Evolutionary conservation across 1,140 invertebrate genomes (phyloP), one percentile per base, ranked within the genome.

Genomic region (Panagrolaimus sp.): DNA sequence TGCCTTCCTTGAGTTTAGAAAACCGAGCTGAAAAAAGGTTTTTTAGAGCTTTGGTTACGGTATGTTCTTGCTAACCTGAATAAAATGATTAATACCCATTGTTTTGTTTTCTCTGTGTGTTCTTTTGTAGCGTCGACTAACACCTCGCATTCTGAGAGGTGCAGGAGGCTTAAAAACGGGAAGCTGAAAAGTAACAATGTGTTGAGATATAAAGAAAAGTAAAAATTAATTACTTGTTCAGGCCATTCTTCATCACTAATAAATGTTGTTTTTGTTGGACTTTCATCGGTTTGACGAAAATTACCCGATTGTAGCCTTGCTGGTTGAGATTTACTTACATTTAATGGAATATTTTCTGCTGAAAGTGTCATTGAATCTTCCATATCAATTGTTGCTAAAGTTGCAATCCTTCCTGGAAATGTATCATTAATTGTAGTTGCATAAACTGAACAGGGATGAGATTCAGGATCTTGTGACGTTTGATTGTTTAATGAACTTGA

Each of bases 1-100:
- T 1, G 77, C 78, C 31, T 80, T 76, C 11, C 79, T 46, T 8
- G 78, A 79, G 53, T 78, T 77, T 25, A 46, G 13, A 63, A 79
- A 71, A 44, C 76, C 78, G 27, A 67, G 27, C 62, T 57, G 47
- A n/a, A n/a, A n/a, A n/a, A n/a, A n/a, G n/a, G n/a, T n/a, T n/a
- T n/a, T n/a, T n/a, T n/a, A n/a, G n/a, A n/a, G n/a, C n/a, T n/a
- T n/a, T n/a, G n/a, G n/a, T n/a, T n/a, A n/a, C n/a, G n/a, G n/a
- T n/a, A n/a, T n/a, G n/a, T n/a, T n/a, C n/a, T n/a, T n/a, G n/a
- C n/a, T n/a, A n/a, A n/a, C n/a, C n/a, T n/a, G n/a, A n/a, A 38
- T 16, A 51, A 57, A 42, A 27, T 57, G 48, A 57, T 67, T 57
- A 9, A 57, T 16, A 53, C 46, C 47, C 23, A 57, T 23, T 20